Conservation (phyloP, 2,888 invertebrate genomes). For the Torymus aiolomorphi region DNA sequence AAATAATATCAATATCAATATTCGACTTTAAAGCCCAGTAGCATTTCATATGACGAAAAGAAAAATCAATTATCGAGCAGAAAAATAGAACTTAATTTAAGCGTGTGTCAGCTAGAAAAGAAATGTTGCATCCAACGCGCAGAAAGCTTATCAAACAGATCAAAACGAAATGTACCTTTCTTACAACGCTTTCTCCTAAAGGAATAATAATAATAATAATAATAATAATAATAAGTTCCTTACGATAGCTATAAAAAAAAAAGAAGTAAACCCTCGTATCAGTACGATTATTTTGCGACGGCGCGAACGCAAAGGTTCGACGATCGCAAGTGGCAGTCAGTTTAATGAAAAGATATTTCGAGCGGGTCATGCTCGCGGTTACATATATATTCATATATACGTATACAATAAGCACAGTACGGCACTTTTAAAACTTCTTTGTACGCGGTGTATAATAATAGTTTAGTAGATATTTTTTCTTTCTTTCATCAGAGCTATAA, state of each 20-base stretch:
- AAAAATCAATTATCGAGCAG: neutral
- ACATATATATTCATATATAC: neutral
- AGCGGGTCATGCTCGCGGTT: neutral
- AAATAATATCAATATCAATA: conserved; percentile 4
- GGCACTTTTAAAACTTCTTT: conserved; percentile 24
- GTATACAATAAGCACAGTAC: conserved; percentile 39
- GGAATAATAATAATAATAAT: neutral
- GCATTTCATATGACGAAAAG: neutral
- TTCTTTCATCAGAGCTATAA: conserved; percentile 41
- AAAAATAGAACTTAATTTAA: conserved; percentile 1
- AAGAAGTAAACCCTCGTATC: conserved; percentile 29
- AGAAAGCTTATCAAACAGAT: conserved; percentile 4
- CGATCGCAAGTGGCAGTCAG: conserved; percentile 47
- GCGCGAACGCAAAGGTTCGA: conserved; percentile 14
- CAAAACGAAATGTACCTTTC: neutral
- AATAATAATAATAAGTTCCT: neutral
- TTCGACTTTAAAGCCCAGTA: conserved; percentile 31
- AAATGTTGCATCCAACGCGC: too few species aligned
- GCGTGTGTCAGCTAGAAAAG: neutral
- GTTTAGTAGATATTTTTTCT: conserved; percentile 25
- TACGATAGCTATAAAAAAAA: conserved; percentile 20
- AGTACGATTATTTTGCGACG: conserved; percentile 23
- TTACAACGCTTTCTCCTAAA: too few species aligned
- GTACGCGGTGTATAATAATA: conserved; percentile 1
- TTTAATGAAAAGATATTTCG: conserved; percentile 33